phyloP scores from a whole-genome alignment of 2,113 vertebrate species.

The Caranx ignobilis region DNA sequence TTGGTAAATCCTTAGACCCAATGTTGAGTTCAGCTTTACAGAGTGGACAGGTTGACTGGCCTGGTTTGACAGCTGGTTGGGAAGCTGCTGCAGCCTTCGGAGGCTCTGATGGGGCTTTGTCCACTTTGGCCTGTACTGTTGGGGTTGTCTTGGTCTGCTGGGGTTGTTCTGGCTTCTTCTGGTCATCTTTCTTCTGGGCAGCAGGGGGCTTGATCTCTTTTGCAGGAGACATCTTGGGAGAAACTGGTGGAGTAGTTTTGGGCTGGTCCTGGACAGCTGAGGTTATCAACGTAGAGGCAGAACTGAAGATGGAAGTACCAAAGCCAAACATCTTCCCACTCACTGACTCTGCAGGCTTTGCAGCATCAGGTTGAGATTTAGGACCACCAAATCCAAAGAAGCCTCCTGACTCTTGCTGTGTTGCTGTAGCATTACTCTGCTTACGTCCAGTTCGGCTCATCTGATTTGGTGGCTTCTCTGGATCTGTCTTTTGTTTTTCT shows the following conservation, averaged over 20 bases:
- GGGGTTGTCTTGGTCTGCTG: constrained; percentile 45
- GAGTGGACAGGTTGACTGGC: constrained; percentile 85
- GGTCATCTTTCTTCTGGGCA: constrained; percentile 48
- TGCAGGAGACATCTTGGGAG: constrained; percentile 68
- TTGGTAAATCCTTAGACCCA: constrained; percentile 85
- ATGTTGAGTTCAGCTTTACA: constrained; percentile 91
- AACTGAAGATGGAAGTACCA: constrained; percentile 82
- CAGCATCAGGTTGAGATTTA: constrained; percentile 83
- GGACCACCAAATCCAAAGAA: constrained; percentile 80
- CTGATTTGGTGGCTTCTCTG: constrained; percentile 69
- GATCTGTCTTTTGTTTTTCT: constrained; percentile 37
- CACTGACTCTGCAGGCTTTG: constrained; percentile 86
- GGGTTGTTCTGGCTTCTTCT: constrained; percentile 53
- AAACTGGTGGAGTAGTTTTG: constrained; percentile 73
- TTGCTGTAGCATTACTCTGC: constrained; percentile 76
- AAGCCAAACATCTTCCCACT: constrained; percentile 88
- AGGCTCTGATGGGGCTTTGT: constrained; percentile 44
- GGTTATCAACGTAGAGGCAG: constrained; percentile 80
- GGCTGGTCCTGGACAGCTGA: constrained; percentile 78
- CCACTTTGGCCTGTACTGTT: constrained; percentile 70
- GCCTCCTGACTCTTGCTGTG: constrained; percentile 77
- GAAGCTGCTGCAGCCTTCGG: constrained; percentile 59
- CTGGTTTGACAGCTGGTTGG: constrained; percentile 54
- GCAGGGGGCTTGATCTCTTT: constrained; percentile 53
- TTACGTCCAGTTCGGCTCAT: constrained; percentile 66